Evolutionary conservation across 2,888 invertebrate species (phyloP), one percentile per base, ranked within the genome.

Genomic region (Euplagia quadripunctaria): DNA sequence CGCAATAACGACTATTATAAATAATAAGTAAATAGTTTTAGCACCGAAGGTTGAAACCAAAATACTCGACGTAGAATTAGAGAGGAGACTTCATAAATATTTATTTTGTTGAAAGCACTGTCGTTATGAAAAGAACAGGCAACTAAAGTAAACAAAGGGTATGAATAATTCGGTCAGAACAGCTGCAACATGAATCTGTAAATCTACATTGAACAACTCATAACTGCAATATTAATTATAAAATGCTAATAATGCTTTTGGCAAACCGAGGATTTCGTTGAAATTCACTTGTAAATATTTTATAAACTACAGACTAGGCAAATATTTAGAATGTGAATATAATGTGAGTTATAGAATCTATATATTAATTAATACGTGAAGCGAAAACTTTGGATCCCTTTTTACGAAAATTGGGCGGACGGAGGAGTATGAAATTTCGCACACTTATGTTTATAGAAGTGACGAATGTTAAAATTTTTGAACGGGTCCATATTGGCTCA

Each of bases 151-250:
- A 61, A 61, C 31, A 61, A 61, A 31, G 61, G 1, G 12, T 20
- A 61, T 61, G 61, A 61, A 61, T 61, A 61, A 61, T 63, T 70
- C n/a, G 9, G 1, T 17, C 42, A 42, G 49, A 63, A 75, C 64
- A 77, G 64, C 14, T 80, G 46, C 69, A 74, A 64, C n/a, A 68
- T 80, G 55, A 78, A 74, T 81, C 70, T 67, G 71, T 51, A 65
- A 67, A 78, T 74, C 63, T 63, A 20, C 41, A 67, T 67, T 43
- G 52, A 65, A 71, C 70, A 81, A 41, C 67, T 68, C 67, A 64
- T 70, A 68, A 82, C 77, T 72, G 64, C 72, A 81, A 79, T 73
- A 67, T 77, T 83, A 75, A 82, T 83, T 72, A 79, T 41, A 68
- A 49, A 46, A 67, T 78, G 79, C 73, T 78, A 81, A 83, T 81